Percentiles rank a stretch among this genome's conserved stretches.
These are phyloP conservation scores for Cossypha caffra DNA, from an alignment of 2,797 vertebrate species.

Conservation along the genomic window DNA sequence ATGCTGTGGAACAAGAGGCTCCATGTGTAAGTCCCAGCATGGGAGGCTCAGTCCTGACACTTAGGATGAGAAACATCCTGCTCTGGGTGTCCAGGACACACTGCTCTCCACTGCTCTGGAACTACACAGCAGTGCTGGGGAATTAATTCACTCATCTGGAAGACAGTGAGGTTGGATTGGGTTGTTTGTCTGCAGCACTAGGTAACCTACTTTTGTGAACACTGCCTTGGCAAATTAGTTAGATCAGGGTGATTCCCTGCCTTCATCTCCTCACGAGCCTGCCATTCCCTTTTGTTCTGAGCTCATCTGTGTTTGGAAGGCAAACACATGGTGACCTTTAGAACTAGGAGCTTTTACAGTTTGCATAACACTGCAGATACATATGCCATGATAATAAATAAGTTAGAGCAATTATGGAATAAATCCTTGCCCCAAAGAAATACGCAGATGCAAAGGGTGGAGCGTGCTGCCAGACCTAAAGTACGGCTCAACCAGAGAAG, in stretches of 20 bases:
- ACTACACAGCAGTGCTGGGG: not conserved
- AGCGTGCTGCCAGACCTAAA: not conserved
- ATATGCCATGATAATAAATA: not conserved
- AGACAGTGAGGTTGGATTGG: not conserved
- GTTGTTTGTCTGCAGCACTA: not conserved
- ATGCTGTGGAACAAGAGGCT: accelerated
- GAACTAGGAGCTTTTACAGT: not conserved
- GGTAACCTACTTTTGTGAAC: not conserved
- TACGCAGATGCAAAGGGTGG: not conserved
- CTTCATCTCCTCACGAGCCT: not conserved
- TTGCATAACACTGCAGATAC: slow-evolving; percentile 42
- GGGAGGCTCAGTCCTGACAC: not conserved
- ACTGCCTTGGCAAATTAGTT: not conserved
- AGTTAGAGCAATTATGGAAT: slow-evolving; percentile 18
- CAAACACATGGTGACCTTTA: slow-evolving; percentile 44
- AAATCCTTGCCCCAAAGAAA: slow-evolving; percentile 46
- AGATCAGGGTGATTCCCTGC: not conserved
- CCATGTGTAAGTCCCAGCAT: accelerated
- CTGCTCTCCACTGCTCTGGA: not conserved
- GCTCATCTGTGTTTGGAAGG: not conserved
- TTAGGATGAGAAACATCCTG: not conserved
- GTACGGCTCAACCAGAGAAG: not conserved
- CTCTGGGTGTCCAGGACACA: not conserved
- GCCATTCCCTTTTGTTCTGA: slow-evolving; percentile 6
- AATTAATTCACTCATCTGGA: not conserved